Evolutionary conservation across 2,113 vertebrate genomes (phyloP), one percentile per base, ranked within the genome.

Genomic region (Tetrao urogallus): DNA sequence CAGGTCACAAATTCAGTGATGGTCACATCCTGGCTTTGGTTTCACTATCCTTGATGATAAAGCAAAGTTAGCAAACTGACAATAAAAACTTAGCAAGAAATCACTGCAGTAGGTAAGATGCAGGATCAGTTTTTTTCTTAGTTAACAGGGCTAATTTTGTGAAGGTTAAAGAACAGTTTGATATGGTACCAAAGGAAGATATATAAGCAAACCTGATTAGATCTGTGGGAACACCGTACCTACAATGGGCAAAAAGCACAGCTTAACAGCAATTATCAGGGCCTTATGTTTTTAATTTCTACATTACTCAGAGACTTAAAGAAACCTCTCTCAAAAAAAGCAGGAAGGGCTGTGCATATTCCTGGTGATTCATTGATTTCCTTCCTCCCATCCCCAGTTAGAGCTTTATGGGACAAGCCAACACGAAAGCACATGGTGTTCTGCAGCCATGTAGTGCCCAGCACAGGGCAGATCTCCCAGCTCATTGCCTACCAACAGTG

Each of bases 301-400:
- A 79, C 14, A 4, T 74, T 67, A 74, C 61, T 65, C 52, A 92
- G 54, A 94, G 20, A 27, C 52, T 89, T 69, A 77, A 74, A 0
- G 0, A 95, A 95, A 93, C 45, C 38, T 78, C 83, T 82, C 50
- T 42, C 42, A 43, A 71, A 85, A 89, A 77, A 92, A 93, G 86
- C 84, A 94, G 94, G 94, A 96, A 94, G 94, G 87, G 88, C 90
- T 88, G 84, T 88, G 64, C 8, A 4, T 73, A 84, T 67, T 83
- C 89, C 77, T 85, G 66, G 61, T 91, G 92, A 96, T 88, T 97
- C 88, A 96, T 22, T 77, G 67, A 86, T 86, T 96, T 97, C 90
- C 92, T 94, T 95, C 87, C 89, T 95, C 83, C 63, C 69, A 93
- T 89, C 43, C 47, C 45, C 50, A 90, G 69, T 67, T 80, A 88